Percentiles rank a stretch among this genome's conserved stretches.
Conservation (phyloP, 2,888 invertebrate species). For the Drosophila longiperda region DNA sequence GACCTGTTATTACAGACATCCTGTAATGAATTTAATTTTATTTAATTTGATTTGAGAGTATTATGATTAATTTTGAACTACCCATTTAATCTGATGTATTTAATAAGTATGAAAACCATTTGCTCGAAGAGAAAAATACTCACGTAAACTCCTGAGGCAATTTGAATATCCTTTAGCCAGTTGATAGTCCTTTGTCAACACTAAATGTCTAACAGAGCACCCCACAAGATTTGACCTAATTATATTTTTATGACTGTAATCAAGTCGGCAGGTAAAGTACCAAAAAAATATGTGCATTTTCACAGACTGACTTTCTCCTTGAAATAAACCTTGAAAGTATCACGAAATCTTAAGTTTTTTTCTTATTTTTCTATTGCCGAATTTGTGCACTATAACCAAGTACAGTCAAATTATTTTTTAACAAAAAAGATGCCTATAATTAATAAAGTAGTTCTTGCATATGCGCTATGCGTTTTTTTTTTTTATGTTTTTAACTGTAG, state of each 20-base stretch:
- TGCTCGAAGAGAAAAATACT: not conserved
- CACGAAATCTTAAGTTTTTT: not conserved
- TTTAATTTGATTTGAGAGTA: not conserved
- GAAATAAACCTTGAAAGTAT: not conserved
- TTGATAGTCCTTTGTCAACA: not conserved
- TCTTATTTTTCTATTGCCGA: not conserved
- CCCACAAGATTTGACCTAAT: not conserved
- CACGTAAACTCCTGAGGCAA: not conserved
- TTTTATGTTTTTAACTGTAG: constrained; percentile 7
- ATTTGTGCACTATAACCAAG: not conserved
- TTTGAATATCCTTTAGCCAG: not conserved
- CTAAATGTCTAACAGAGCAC: not conserved
- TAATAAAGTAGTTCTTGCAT: not conserved
- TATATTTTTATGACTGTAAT: not conserved
- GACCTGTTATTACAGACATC: not conserved
- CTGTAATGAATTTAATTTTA: not conserved
- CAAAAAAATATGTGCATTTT: not conserved
- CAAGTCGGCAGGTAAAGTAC: not conserved
- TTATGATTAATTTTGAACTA: not conserved
- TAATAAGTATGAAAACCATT: not conserved
- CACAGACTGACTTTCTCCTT: not conserved
- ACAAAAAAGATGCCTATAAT: not conserved
- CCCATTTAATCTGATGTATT: not conserved
- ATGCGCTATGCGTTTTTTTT: constrained; percentile 13
- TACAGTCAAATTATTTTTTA: not conserved